phyloP scores from a whole-genome alignment of 2,888 invertebrate genomes.

The Meta bourneti region DNA sequence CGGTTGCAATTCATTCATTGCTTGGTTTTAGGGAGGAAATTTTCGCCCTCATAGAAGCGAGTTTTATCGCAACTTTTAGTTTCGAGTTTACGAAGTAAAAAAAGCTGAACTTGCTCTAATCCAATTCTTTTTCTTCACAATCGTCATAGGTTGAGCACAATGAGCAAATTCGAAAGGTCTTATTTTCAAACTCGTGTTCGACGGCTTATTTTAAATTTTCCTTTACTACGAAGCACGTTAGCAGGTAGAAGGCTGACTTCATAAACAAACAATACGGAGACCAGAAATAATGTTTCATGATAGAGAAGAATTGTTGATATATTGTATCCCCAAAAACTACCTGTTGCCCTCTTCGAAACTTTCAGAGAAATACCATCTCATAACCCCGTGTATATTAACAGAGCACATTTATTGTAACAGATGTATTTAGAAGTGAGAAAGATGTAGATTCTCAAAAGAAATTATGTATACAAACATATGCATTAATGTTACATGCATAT shows the following conservation, averaged over 20 bases:
- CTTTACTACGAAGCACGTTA: not conserved
- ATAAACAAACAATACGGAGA: not conserved
- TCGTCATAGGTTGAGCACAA: not conserved
- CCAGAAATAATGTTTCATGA: not conserved
- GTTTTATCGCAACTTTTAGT: not conserved
- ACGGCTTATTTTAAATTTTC: not conserved
- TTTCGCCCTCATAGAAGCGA: not conserved
- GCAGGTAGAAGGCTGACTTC: not conserved
- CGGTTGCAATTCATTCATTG: not conserved
- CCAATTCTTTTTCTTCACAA: not conserved
- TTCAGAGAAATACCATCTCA: not conserved
- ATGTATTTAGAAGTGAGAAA: conserved; percentile 30
- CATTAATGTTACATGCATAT: not conserved
- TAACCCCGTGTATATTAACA: conserved; percentile 16
- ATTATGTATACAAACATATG: conserved; percentile 4
- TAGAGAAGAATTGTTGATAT: not conserved
- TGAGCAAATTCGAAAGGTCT: not conserved
- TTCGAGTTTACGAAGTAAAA: not conserved
- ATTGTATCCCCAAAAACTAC: conserved; percentile 8
- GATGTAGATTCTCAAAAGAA: conserved; percentile 31
- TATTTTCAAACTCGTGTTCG: not conserved
- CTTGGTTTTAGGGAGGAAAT: not conserved
- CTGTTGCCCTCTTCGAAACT: not conserved
- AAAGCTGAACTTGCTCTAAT: not conserved
- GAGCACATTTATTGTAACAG: conserved; percentile 56